A percentile compares a stretch with the other conserved stretches of the same genome.
These are phyloP conservation scores for Sericinus montela DNA, from an alignment of 2,888 invertebrate species.

Conservation along the genomic window DNA sequence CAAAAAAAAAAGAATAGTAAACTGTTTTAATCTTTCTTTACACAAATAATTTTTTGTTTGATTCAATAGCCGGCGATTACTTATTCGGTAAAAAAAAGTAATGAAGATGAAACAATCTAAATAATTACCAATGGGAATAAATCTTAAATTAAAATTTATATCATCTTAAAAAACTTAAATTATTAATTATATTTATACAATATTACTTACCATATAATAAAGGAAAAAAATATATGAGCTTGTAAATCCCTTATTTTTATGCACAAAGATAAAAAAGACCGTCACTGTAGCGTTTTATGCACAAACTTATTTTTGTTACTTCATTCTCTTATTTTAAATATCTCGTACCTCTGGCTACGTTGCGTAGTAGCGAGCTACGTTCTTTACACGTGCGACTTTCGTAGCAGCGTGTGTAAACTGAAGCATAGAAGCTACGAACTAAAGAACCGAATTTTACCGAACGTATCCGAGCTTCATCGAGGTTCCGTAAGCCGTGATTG, in stretches of 20 bases:
- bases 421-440: conserved; percentile 50
- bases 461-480: conserved; percentile 50
- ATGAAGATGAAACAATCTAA: too few relatives aligned
- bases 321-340: conserved; percentile 23
- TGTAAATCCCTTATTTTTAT: background rate
- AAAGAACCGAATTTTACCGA: conserved; percentile 55
- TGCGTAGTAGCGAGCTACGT: conserved; percentile 28
- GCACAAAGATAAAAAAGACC: conserved; percentile 4
- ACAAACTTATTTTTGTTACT: conserved; percentile 20
- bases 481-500: conserved; percentile 71
- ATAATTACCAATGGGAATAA: too few relatives aligned
- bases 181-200: background rate
- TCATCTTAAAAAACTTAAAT: too few relatives aligned
- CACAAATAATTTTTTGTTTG: too few relatives aligned
- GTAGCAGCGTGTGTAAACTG: conserved; percentile 64
- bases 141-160: too few relatives aligned
- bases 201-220: conserved; percentile 15
- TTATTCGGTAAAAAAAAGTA: too few relatives aligned
- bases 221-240: background rate
- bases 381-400: conserved; percentile 53
- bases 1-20: too few relatives aligned
- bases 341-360: conserved; percentile 48
- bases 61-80: too few relatives aligned
- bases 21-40: too few relatives aligned
- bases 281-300: conserved; percentile 9